A percentile compares a stretch with the other conserved stretches of the same genome.
Conservation (phyloP, 92 coral and sea anemone species). For the Diadumene lineata region DNA sequence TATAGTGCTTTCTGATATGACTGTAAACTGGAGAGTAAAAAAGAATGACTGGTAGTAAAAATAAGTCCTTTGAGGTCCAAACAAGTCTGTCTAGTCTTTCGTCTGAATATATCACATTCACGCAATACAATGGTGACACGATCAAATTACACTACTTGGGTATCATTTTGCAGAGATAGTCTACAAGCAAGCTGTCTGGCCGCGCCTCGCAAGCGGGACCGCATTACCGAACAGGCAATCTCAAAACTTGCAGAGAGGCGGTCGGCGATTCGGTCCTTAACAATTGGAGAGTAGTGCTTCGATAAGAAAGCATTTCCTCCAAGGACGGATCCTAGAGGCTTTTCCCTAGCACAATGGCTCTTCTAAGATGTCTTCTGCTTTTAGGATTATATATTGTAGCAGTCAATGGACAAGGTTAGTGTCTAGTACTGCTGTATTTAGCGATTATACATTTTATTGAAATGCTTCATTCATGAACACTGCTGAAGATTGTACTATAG, state of each 20-base stretch:
- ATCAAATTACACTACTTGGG: slow-evolving; percentile 32
- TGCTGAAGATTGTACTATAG: too few species aligned
- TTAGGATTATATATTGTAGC: slow-evolving; percentile 36
- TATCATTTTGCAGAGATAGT: slow-evolving; percentile 37
- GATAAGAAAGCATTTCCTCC: slow-evolving; percentile 45
- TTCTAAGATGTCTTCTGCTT: slow-evolving; percentile 24
- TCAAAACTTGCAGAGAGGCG: slow-evolving; percentile 48
- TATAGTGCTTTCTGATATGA: background rate
- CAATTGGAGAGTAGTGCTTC: slow-evolving; percentile 30
- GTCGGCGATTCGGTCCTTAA: slow-evolving; percentile 49
- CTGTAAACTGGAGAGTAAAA: too few species aligned
- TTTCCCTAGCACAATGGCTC: slow-evolving; percentile 42
- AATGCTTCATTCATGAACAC: background rate
- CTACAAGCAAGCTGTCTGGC: slow-evolving; percentile 49
- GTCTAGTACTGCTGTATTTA: background rate
- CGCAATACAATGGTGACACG: slow-evolving; percentile 38
- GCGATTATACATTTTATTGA: background rate
- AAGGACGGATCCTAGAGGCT: slow-evolving; percentile 30
- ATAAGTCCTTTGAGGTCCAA: slow-evolving; percentile 42
- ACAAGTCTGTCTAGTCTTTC: slow-evolving; percentile 46
- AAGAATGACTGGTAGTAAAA: background rate
- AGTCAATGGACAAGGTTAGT: slow-evolving; percentile 39
- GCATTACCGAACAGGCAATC: slow-evolving; percentile 25
- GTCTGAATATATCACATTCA: slow-evolving; percentile 53
- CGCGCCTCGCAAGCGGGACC: slow-evolving; percentile 54